Percentiles rank a stretch among this genome's conserved stretches.
phyloP scores from a whole-genome alignment of 1,140 invertebrate genomes.

The Cardiocondyla obscurior region DNA sequence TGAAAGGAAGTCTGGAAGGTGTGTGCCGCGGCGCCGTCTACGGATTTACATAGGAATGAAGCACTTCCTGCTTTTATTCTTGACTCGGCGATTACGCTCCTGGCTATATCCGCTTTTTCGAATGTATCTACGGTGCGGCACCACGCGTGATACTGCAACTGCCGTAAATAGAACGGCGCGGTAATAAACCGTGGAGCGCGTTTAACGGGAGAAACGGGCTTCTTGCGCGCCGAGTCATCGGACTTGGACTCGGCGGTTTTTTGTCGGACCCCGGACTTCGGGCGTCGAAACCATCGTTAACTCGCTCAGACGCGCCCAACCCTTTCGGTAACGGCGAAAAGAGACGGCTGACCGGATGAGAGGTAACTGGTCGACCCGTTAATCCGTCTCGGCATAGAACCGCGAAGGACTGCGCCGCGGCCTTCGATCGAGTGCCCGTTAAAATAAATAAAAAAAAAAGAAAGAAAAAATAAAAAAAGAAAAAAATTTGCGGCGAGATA shows the following conservation, averaged over 20 bases:
- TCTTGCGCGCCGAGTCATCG: conserved; percentile 39
- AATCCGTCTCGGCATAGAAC: background rate
- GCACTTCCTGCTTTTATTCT: conserved; percentile 58
- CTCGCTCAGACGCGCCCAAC: background rate
- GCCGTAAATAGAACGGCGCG: conserved; percentile 50
- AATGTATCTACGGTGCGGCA: background rate
- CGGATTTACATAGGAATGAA: conserved; percentile 52
- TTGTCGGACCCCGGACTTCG: background rate
- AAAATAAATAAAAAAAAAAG: background rate
- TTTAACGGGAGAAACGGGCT: conserved; percentile 49
- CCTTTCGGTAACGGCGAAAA: conserved; percentile 26
- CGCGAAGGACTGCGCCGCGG: background rate
- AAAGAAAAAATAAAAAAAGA: background rate
- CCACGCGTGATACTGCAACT: conserved; percentile 7
- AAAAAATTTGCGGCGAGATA: background rate
- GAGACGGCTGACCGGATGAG: background rate
- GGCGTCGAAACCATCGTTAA: background rate
- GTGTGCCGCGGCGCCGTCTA: conserved; percentile 34
- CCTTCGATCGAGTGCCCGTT: background rate
- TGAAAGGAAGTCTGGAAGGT: conserved; percentile 52
- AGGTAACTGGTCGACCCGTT: conserved; percentile 11
- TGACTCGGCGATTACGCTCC: conserved; percentile 49
- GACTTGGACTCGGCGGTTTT: conserved; percentile 7
- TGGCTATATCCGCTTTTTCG: conserved; percentile 47
- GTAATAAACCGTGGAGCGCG: conserved; percentile 46